Percentiles rank a stretch among this genome's conserved stretches.
Evolutionary conservation across 2,888 invertebrate species (phyloP).

Genomic region (Habrosyne pyritoides): DNA sequence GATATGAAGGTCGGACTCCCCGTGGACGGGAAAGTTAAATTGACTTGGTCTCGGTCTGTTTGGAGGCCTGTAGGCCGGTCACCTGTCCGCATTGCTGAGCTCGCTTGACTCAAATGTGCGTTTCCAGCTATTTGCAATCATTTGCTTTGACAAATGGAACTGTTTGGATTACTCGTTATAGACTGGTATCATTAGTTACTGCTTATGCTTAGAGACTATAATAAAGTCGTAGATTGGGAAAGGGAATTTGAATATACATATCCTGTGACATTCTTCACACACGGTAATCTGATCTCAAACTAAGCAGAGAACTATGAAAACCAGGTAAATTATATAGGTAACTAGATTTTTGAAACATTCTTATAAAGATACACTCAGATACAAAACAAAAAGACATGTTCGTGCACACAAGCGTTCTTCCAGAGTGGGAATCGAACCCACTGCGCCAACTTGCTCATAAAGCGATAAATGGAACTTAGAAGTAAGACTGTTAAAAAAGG

Average conservation of each 20-base stretch:
- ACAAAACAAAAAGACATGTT: too few relatives aligned
- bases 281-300: too few relatives aligned
- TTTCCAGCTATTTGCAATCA: background rate
- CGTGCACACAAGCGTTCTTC: too few relatives aligned
- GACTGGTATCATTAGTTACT: background rate
- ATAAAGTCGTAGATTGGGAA: background rate
- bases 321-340: too few relatives aligned
- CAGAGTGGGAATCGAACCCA: too few relatives aligned
- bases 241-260: background rate
- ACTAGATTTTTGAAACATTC: too few relatives aligned
- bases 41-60: conserved; percentile 17
- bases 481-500: too few relatives aligned
- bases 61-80: conserved; percentile 13
- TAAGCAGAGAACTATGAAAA: too few relatives aligned
- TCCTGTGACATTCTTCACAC: too few relatives aligned
- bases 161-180: background rate
- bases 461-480: too few relatives aligned
- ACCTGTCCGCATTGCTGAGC: conserved; percentile 10
- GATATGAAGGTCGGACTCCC: conserved; percentile 5
- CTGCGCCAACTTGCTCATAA: too few relatives aligned
- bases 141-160: background rate
- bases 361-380: too few relatives aligned
- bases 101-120: conserved; percentile 1
- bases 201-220: background rate
- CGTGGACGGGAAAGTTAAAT: conserved; percentile 16